phyloP scores from a whole-genome alignment of 1,140 invertebrate genomes.

The Drosophila jambulina region DNA sequence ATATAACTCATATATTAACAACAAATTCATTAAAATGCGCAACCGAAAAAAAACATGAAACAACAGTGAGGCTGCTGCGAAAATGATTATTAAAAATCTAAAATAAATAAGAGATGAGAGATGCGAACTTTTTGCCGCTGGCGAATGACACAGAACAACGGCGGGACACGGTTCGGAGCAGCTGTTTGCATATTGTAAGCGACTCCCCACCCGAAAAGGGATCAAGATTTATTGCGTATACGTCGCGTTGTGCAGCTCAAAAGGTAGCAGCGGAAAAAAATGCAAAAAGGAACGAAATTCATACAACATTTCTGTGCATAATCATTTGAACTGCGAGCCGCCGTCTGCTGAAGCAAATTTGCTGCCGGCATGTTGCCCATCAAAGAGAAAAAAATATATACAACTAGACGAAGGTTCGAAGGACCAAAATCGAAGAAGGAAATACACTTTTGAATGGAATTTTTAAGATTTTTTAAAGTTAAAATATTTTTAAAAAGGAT shows the following conservation, averaged over 20 bases:
- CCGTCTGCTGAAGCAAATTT: constrained; percentile 67
- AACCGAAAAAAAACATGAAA: constrained; percentile 55
- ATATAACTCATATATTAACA: constrained; percentile 70
- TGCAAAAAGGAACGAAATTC: constrained; percentile 57
- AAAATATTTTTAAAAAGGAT: background rate
- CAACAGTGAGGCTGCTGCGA: constrained; percentile 39
- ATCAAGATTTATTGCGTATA: constrained; percentile 78
- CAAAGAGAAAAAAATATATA: constrained; percentile 49
- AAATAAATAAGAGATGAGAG: constrained; percentile 83
- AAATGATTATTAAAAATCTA: constrained; percentile 83
- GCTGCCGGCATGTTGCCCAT: constrained; percentile 76
- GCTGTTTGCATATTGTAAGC: constrained; percentile 74
- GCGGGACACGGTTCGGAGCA: constrained; percentile 44
- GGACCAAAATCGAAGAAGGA: background rate
- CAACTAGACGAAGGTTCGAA: constrained; percentile 7
- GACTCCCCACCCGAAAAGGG: constrained; percentile 9
- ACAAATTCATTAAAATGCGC: constrained; percentile 83
- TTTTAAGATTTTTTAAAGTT: accelerated
- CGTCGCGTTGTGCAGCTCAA: constrained; percentile 64
- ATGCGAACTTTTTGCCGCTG: constrained; percentile 72
- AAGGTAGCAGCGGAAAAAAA: constrained; percentile 57
- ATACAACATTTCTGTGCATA: constrained; percentile 77
- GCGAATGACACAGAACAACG: constrained; percentile 64
- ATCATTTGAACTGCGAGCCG: constrained; percentile 73
- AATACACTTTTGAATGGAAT: background rate